Conservation (phyloP, 2,888 invertebrate genomes). For the Schizaphis graminum region DNA sequence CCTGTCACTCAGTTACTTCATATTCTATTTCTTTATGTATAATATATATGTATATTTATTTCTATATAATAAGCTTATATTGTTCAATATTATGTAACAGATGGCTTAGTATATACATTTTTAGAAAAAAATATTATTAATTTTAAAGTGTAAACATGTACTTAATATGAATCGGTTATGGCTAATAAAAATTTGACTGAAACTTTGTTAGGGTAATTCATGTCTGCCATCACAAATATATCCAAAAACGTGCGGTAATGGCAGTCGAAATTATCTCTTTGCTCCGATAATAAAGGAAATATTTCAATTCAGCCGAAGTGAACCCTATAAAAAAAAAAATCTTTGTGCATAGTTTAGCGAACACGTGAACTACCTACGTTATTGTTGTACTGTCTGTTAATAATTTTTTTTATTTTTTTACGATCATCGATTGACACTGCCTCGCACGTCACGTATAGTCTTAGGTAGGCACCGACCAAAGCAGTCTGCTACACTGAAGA, state of each 20-base stretch:
- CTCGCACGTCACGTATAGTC: background rate
- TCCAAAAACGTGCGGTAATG: background rate
- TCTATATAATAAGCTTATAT: no score
- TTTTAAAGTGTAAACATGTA: background rate
- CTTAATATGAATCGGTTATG: background rate
- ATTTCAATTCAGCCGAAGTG: background rate
- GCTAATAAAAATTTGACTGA: background rate
- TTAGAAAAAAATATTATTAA: no score
- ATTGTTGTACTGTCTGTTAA: constrained; percentile 41
- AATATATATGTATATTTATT: background rate
- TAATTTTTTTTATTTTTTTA: constrained; percentile 32
- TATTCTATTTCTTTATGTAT: background rate
- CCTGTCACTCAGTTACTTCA: no score
- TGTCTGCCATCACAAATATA: background rate
- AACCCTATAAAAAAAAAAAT: constrained; percentile 4
- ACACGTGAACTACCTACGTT: constrained; percentile 22
- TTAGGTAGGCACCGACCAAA: background rate
- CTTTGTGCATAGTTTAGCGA: background rate
- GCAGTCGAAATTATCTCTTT: background rate
- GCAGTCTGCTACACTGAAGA: background rate
- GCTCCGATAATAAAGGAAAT: background rate
- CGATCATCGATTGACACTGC: constrained; percentile 36
- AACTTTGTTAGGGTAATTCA: background rate
- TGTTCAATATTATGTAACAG: no score
- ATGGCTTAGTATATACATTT: no score